Percentiles rank a stretch among this genome's conserved stretches.
Evolutionary conservation across 2,888 invertebrate genomes (phyloP).

Genomic region (Spilosoma lubricipeda): DNA sequence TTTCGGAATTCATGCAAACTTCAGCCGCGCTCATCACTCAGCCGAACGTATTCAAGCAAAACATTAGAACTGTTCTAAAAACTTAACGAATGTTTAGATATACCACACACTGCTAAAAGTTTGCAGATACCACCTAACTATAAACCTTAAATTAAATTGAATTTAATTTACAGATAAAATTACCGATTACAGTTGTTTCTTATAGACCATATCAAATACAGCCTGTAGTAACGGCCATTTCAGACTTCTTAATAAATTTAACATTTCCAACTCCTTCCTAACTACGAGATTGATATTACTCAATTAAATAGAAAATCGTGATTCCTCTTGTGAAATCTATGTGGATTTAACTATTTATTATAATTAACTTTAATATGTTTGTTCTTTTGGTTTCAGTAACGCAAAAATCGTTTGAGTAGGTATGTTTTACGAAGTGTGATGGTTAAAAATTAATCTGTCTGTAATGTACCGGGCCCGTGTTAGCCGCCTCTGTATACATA

Average conservation of each 20-base stretch:
- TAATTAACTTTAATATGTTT: slow-evolving; percentile 36
- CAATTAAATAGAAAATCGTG: slow-evolving; percentile 77
- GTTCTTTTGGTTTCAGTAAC: slow-evolving; percentile 37
- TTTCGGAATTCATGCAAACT: slow-evolving; percentile 75
- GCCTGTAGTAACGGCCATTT: slow-evolving; percentile 75
- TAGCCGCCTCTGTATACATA: slow-evolving; percentile 61
- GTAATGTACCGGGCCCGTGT: slow-evolving; percentile 75
- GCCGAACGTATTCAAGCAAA: slow-evolving; percentile 67
- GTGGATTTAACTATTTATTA: slow-evolving; percentile 67
- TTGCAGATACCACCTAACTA: slow-evolving; percentile 77
- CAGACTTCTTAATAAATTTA: slow-evolving; percentile 79
- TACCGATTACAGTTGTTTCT: slow-evolving; percentile 76
- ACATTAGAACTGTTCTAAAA: slow-evolving; percentile 65
- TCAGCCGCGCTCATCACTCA: slow-evolving; percentile 52
- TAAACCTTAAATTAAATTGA: slow-evolving; percentile 79
- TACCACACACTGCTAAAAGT: slow-evolving; percentile 66
- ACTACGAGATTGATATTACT: slow-evolving; percentile 79
- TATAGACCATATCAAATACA: slow-evolving; percentile 79
- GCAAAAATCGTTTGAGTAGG: slow-evolving; percentile 40
- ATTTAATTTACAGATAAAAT: slow-evolving; percentile 77
- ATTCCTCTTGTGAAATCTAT: slow-evolving; percentile 76
- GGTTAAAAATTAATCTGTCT: slow-evolving; percentile 55
- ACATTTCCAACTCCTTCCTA: slow-evolving; percentile 77
- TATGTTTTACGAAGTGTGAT: slow-evolving; percentile 55
- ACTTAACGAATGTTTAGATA: slow-evolving; percentile 63